phyloP scores from a whole-genome alignment of 1,140 invertebrate genomes.

The Eumeta japonica region DNA sequence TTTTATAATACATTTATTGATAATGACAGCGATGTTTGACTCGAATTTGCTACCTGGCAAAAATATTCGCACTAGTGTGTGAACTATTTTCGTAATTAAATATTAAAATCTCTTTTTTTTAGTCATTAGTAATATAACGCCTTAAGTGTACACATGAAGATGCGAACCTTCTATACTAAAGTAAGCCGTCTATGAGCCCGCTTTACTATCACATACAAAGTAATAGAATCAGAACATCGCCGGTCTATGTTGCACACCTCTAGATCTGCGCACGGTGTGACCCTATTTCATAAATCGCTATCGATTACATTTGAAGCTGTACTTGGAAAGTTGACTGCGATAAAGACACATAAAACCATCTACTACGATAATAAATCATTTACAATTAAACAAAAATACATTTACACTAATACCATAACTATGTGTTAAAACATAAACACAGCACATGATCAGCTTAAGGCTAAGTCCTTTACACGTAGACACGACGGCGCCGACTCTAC shows the following conservation, averaged over 20 bases:
- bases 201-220: neutral
- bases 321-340: conserved; percentile 38
- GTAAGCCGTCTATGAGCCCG: too few species aligned
- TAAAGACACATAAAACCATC: conserved; percentile 38
- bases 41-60: conserved; percentile 53
- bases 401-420: conserved; percentile 43
- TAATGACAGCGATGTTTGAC: conserved; percentile 56
- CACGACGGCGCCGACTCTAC: too few species aligned
- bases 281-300: too few species aligned
- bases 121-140: neutral
- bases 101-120: conserved; percentile 44
- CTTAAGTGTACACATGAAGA: neutral
- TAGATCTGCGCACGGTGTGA: too few species aligned
- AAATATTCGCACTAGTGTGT: conserved; percentile 54
- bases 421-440: conserved; percentile 49
- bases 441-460: conserved; percentile 54
- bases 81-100: conserved; percentile 51
- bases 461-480: too few species aligned
- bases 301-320: neutral
- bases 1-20: conserved; percentile 56
- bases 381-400: conserved; percentile 41
- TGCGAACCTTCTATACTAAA: neutral
- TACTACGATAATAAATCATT: neutral
- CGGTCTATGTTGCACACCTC: too few species aligned
- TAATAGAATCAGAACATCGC: neutral